These are phyloP conservation scores for Criorhina ranunculi DNA, from an alignment of 2,888 invertebrate genomes.

Conservation along the genomic window DNA sequence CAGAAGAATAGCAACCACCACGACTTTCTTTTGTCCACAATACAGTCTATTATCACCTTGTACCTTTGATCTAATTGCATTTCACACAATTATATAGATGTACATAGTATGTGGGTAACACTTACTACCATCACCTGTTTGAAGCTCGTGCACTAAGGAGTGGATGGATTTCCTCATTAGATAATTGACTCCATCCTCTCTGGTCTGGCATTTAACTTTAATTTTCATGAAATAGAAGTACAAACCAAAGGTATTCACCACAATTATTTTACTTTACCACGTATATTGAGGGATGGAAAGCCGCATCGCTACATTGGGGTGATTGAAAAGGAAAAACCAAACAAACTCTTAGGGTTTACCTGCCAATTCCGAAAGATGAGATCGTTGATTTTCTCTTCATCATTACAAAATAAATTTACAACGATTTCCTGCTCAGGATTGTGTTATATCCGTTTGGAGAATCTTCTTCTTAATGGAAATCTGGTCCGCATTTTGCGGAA, in stretches of 20 bases:
- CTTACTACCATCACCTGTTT: constrained; percentile 64
- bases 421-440: constrained; percentile 83
- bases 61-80: constrained; percentile 72
- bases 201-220: constrained; percentile 56
- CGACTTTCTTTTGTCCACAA: constrained; percentile 62
- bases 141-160: constrained; percentile 67
- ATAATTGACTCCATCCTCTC: constrained; percentile 70
- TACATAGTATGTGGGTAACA: constrained; percentile 37
- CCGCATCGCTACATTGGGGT: constrained; percentile 38
- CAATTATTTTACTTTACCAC: constrained; percentile 40
- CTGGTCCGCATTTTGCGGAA: constrained; percentile 57
- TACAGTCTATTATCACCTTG: constrained; percentile 56
- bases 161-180: constrained; percentile 77
- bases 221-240: constrained; percentile 15
- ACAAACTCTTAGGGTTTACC: constrained; percentile 53
- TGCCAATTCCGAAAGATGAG: constrained; percentile 62
- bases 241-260: constrained; percentile 3
- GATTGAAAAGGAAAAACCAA: constrained; percentile 15
- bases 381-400: constrained; percentile 73
- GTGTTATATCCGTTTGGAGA: constrained; percentile 81
- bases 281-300: constrained; percentile 43
- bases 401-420: constrained; percentile 79
- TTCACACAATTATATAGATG: constrained; percentile 70
- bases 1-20: constrained; percentile 19
- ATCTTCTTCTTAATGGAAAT: constrained; percentile 63